Conservation (phyloP, 2,888 invertebrate genomes). For the Melieria picta region DNA sequence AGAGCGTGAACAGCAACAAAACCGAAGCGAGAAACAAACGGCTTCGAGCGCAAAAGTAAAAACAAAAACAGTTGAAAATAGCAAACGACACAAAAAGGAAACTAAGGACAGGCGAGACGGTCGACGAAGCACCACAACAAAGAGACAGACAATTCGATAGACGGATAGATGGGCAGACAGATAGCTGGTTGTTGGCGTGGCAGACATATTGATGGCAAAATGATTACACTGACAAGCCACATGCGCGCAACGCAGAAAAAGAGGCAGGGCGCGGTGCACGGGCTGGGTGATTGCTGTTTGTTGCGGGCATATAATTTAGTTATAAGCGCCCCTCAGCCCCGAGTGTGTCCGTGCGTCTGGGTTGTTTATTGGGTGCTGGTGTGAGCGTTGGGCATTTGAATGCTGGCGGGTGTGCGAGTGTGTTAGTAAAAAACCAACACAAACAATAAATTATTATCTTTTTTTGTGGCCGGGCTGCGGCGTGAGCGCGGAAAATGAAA, state of each 20-base stretch:
- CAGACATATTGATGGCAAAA: constrained; percentile 63
- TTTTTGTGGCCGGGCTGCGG: too few relatives aligned
- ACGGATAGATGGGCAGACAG: constrained; percentile 23
- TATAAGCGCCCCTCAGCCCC: constrained; percentile 8
- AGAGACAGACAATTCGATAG: constrained; percentile 7
- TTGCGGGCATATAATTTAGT: constrained; percentile 22
- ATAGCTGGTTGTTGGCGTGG: constrained; percentile 51
- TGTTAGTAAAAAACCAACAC: not conserved
- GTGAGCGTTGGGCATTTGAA: not conserved
- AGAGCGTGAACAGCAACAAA: not conserved
- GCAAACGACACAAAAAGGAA: constrained; percentile 4
- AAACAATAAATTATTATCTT: not conserved
- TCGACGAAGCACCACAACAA: not conserved
- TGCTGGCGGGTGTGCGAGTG: not conserved
- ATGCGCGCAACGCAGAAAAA: constrained; percentile 16
- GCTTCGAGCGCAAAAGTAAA: not conserved
- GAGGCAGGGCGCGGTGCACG: not conserved
- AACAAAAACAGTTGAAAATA: constrained; percentile 23
- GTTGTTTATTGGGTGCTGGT: not conserved
- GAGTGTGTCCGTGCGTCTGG: not conserved
- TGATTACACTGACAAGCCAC: constrained; percentile 58
- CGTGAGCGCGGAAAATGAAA: too few relatives aligned
- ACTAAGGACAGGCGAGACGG: constrained; percentile 11
- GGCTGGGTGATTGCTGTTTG: not conserved
- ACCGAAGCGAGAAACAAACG: not conserved